These are phyloP conservation scores for Bubalus kerabau DNA, from an alignment of 2,113 vertebrate genomes.

Conservation along the genomic window DNA sequence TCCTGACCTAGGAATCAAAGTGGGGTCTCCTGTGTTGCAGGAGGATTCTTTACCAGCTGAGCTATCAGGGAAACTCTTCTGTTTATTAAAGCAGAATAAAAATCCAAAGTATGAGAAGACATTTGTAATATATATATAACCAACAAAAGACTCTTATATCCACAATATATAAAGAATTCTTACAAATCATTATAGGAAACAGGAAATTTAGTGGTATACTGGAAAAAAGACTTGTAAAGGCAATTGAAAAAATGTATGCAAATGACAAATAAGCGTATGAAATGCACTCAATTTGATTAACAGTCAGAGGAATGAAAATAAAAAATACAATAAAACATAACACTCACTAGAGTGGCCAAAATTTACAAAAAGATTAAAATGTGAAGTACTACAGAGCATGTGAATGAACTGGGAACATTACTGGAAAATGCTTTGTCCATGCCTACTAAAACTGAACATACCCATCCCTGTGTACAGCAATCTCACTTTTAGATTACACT, in stretches of 20 bases:
- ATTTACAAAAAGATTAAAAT: not conserved
- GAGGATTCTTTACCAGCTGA: not conserved
- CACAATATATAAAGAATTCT: not conserved
- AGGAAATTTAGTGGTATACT: not conserved
- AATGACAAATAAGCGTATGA: not conserved
- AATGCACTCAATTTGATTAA: not conserved
- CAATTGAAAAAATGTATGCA: not conserved
- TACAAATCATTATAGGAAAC: not conserved
- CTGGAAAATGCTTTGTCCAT: not conserved
- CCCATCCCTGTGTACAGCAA: fast-evolving
- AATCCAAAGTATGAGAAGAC: not conserved
- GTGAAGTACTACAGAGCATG: not conserved
- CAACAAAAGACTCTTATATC: not conserved
- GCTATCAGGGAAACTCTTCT: not conserved
- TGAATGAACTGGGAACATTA: not conserved
- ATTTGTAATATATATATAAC: not conserved
- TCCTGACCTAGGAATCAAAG: not conserved
- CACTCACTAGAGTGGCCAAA: not conserved
- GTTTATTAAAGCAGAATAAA: not conserved
- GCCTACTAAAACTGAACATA: not conserved
- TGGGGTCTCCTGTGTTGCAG: not conserved
- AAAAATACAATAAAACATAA: not conserved
- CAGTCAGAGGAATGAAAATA: not conserved
- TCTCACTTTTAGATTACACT: not conserved
- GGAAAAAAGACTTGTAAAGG: not conserved